These are phyloP conservation scores for Ceramica pisi DNA, from an alignment of 2,888 invertebrate genomes.

Conservation along the genomic window DNA sequence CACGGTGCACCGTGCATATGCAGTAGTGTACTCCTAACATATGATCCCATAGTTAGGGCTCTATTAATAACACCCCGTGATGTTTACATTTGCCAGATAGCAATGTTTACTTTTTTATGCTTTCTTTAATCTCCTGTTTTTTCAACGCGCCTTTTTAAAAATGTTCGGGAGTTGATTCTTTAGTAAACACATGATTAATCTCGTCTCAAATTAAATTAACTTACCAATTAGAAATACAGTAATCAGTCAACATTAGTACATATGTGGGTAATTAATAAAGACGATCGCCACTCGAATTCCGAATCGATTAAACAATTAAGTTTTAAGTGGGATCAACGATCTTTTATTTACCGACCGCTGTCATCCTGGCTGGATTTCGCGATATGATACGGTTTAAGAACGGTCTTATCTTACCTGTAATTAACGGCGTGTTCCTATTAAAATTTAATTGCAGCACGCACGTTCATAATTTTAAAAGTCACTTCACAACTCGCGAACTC, in stretches of 20 bases:
- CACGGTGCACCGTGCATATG: slow-evolving; percentile 62
- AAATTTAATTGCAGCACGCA: slow-evolving; percentile 68
- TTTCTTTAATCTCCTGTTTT: slow-evolving; percentile 72
- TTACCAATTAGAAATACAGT: slow-evolving; percentile 26
- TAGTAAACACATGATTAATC: slow-evolving; percentile 1
- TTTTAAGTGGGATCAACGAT: slow-evolving; percentile 87
- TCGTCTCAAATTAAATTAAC: slow-evolving; percentile 13
- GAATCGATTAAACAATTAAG: slow-evolving; percentile 82
- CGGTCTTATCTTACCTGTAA: slow-evolving; percentile 66
- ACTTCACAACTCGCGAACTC: slow-evolving; percentile 76
- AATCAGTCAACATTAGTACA: slow-evolving; percentile 43
- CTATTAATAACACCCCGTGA: slow-evolving; percentile 82
- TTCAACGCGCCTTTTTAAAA: slow-evolving; percentile 47
- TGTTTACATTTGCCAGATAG: slow-evolving; percentile 85
- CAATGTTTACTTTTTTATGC: slow-evolving; percentile 84
- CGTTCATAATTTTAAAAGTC: slow-evolving; percentile 72
- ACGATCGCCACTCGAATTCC: slow-evolving; percentile 73
- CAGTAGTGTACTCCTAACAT: slow-evolving; percentile 72
- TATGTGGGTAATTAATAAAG: slow-evolving; percentile 63
- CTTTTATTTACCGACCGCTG: slow-evolving; percentile 76
- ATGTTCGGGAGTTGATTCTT: slow-evolving; percentile 14
- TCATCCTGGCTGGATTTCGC: slow-evolving; percentile 79
- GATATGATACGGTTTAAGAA: slow-evolving; percentile 62
- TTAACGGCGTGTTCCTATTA: slow-evolving; percentile 49
- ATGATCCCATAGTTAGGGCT: slow-evolving; percentile 77